A percentile compares a stretch with the other conserved stretches of the same genome.
phyloP scores from a whole-genome alignment of 2,888 invertebrate species.

The Papilio elwesi region DNA sequence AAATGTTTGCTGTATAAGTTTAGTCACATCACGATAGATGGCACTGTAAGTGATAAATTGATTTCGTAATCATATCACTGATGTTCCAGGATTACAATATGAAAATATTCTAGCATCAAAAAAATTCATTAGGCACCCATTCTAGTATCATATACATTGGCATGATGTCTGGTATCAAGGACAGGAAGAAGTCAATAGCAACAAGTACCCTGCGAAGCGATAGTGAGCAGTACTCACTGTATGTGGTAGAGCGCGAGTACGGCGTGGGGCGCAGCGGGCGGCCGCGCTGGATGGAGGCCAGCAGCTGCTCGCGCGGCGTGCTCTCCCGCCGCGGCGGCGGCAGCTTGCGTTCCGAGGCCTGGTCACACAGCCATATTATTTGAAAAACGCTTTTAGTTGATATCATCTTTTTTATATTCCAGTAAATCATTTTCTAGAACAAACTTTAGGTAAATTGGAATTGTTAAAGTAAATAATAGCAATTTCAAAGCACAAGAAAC shows the following conservation, averaged over 20 bases:
- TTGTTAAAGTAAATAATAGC: too few species aligned
- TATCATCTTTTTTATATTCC: too few species aligned
- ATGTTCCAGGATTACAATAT: too few species aligned
- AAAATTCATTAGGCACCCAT: too few species aligned
- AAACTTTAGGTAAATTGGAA: too few species aligned
- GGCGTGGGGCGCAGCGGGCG: conserved; percentile 87
- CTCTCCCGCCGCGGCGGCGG: conserved; percentile 89
- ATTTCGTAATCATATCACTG: too few species aligned
- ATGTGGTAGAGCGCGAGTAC: conserved; percentile 69
- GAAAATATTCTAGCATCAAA: too few species aligned
- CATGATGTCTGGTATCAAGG: not conserved
- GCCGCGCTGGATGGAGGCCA: conserved; percentile 93
- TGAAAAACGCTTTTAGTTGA: not conserved
- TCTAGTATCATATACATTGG: not conserved
- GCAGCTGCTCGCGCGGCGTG: conserved; percentile 92
- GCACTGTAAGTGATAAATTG: not conserved
- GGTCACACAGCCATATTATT: conserved; percentile 18
- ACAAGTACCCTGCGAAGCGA: not conserved
- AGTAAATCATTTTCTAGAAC: too few species aligned
- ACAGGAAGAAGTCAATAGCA: not conserved
- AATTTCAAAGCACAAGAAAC: too few species aligned
- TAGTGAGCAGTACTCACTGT: conserved; percentile 75
- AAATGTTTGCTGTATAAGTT: not conserved
- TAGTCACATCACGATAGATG: not conserved
- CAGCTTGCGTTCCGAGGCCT: conserved; percentile 93